Percentiles rank a stretch among this genome's conserved stretches.
phyloP scores from a whole-genome alignment of 23 tunicate genomes.

The Halocynthia aurantium region DNA sequence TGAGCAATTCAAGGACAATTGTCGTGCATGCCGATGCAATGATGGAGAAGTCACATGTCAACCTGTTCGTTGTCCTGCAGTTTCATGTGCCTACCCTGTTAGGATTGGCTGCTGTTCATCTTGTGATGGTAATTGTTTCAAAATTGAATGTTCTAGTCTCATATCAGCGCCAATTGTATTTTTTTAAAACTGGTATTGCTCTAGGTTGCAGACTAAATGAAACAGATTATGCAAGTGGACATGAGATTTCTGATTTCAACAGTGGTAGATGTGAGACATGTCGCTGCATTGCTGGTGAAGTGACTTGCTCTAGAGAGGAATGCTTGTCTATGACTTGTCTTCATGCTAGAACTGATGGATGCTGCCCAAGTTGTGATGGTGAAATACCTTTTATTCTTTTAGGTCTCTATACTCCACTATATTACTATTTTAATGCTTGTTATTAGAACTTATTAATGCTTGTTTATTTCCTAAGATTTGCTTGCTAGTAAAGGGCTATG shows the following conservation, averaged over 20 bases:
- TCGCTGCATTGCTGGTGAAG: slow-evolving; percentile 36
- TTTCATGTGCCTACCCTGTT: slow-evolving; percentile 33
- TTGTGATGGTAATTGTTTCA: slow-evolving; percentile 19
- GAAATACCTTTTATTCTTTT: not conserved
- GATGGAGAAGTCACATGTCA: slow-evolving; percentile 46
- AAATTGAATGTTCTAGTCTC: not conserved
- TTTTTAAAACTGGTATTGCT: not conserved
- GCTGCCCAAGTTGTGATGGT: slow-evolving; percentile 57
- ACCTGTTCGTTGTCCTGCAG: slow-evolving; percentile 40
- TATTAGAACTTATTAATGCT: no score
- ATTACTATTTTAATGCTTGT: no score
- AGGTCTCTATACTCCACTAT: no score
- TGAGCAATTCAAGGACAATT: slow-evolving; percentile 32
- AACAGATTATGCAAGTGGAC: slow-evolving; percentile 30
- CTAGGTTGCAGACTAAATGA: slow-evolving; percentile 42
- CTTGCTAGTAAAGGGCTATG: no score
- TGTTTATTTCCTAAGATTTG: no score
- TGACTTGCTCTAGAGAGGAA: slow-evolving; percentile 12
- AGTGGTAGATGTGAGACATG: slow-evolving; percentile 29
- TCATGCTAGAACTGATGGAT: slow-evolving; percentile 35
- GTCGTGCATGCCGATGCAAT: slow-evolving; percentile 45
- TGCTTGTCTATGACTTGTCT: slow-evolving; percentile 38
- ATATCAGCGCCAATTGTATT: no score
- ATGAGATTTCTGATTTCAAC: slow-evolving; percentile 14
- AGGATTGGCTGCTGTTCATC: slow-evolving; percentile 40